Conservation (phyloP, 1,140 invertebrate species). For the Brachionus rotundiformis region DNA sequence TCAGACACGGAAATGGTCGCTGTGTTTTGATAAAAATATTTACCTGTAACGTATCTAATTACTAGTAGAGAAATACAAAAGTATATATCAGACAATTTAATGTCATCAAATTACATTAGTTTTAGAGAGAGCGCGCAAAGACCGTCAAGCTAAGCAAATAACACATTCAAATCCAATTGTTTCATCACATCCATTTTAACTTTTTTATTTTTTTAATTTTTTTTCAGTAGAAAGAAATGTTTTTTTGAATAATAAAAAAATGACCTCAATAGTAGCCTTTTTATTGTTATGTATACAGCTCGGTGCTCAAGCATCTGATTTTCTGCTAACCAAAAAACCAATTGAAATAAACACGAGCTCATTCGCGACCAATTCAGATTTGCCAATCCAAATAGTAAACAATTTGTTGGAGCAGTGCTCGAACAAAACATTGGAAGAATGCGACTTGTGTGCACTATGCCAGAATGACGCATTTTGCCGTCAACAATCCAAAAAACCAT, state of each 20-base stretch:
- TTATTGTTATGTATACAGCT: neutral
- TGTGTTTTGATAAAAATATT: neutral
- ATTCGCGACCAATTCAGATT: constrained; percentile 12
- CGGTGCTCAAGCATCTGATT: neutral
- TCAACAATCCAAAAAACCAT: constrained; percentile 26
- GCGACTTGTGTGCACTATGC: constrained; percentile 38
- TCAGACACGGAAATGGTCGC: constrained; percentile 36
- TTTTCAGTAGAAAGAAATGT: constrained; percentile 38
- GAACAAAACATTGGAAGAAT: constrained; percentile 2
- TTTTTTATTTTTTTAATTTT: neutral
- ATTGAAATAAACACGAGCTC: neutral
- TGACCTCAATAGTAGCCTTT: neutral
- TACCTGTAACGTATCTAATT: constrained; percentile 11
- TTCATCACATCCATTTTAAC: constrained; percentile 23
- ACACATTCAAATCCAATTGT: neutral
- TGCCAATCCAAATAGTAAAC: neutral
- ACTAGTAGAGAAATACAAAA: neutral
- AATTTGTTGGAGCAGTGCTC: constrained; percentile 11
- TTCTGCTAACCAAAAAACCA: neutral
- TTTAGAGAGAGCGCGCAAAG: neutral
- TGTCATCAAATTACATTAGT: constrained; percentile 27
- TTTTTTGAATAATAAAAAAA: constrained; percentile 15
- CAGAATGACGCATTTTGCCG: constrained; percentile 44
- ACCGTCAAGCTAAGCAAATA: neutral
- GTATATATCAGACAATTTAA: neutral